Evolutionary conservation across 2,797 vertebrate genomes (phyloP).

Genomic region (Glyptemys insculpta): DNA sequence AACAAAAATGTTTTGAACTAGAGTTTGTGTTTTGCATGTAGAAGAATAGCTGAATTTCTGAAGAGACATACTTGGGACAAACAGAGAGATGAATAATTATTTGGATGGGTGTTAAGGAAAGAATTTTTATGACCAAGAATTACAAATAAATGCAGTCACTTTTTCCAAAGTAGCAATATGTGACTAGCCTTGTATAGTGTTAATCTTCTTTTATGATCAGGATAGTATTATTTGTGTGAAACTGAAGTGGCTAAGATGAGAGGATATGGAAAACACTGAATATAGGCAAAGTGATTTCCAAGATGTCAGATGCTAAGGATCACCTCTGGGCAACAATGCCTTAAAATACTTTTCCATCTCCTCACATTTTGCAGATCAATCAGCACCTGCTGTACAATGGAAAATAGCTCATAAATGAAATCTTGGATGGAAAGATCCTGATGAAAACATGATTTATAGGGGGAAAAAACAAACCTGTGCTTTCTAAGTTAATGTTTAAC

Average conservation of each 20-base stretch:
- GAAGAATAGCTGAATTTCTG: background rate
- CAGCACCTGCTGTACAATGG: conserved; percentile 20
- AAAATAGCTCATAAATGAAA: conserved; percentile 54
- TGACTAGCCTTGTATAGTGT: background rate
- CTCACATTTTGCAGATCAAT: conserved; percentile 44
- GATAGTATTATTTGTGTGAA: conserved; percentile 22
- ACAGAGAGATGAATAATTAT: conserved; percentile 9
- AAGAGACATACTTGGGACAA: background rate
- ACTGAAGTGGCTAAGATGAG: conserved; percentile 21
- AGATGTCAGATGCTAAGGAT: conserved; percentile 46
- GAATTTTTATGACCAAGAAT: conserved; percentile 26
- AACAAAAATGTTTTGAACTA: background rate
- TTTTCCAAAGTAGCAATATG: conserved; percentile 11
- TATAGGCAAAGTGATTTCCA: conserved; percentile 48
- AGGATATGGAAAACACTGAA: background rate
- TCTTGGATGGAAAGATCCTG: conserved; percentile 31
- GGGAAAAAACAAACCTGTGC: conserved; percentile 42
- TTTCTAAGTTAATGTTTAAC: conserved; percentile 64
- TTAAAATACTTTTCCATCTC: conserved; percentile 54
- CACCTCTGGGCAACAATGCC: conserved; percentile 8
- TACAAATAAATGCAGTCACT: conserved; percentile 13
- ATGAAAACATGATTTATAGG: conserved; percentile 66
- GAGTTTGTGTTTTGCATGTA: accelerated
- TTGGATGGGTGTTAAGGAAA: conserved; percentile 31
- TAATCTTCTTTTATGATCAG: conserved; percentile 44